These are phyloP conservation scores for Manacus vitellinus DNA, from an alignment of 2,113 vertebrate genomes.

Conservation along the genomic window DNA sequence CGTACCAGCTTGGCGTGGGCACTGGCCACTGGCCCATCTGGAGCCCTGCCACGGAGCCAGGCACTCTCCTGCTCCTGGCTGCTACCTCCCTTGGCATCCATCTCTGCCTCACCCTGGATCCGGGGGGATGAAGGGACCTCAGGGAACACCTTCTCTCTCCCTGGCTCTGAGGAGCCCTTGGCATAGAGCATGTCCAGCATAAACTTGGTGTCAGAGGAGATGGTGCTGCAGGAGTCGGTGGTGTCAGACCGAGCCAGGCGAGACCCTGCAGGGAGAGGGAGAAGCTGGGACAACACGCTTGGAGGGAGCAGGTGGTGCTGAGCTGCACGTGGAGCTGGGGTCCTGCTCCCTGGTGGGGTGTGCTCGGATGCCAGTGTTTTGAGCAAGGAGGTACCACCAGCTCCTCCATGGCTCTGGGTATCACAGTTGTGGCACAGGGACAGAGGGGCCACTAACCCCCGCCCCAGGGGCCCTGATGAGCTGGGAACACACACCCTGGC, in stretches of 20 bases:
- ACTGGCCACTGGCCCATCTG: not conserved
- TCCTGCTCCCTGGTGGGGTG: not conserved
- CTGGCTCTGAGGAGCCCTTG: conserved; percentile 25
- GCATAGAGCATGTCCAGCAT: conserved; percentile 81
- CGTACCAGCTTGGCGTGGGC: conserved; percentile 56
- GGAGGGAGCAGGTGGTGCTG: not conserved
- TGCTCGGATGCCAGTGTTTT: rapidly evolving
- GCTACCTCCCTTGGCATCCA: not conserved
- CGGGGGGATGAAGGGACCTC: not conserved
- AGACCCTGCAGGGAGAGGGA: conserved; percentile 27
- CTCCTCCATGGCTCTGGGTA: not conserved
- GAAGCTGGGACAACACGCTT: not conserved
- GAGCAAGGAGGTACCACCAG: not conserved
- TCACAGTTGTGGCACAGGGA: not conserved
- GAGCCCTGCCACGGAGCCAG: not conserved
- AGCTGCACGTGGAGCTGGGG: not conserved
- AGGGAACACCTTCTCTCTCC: not conserved
- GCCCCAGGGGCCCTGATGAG: not conserved
- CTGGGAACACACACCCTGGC: not conserved
- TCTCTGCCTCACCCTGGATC: not conserved
- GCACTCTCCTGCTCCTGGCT: not conserved
- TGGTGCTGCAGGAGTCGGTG: conserved; percentile 69
- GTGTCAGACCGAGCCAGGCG: not conserved
- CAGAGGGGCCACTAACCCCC: not conserved
- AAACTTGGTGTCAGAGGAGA: conserved; percentile 78